Evolutionary conservation across 2,113 vertebrate species (phyloP).

Genomic region (Poicephalus meyeri): DNA sequence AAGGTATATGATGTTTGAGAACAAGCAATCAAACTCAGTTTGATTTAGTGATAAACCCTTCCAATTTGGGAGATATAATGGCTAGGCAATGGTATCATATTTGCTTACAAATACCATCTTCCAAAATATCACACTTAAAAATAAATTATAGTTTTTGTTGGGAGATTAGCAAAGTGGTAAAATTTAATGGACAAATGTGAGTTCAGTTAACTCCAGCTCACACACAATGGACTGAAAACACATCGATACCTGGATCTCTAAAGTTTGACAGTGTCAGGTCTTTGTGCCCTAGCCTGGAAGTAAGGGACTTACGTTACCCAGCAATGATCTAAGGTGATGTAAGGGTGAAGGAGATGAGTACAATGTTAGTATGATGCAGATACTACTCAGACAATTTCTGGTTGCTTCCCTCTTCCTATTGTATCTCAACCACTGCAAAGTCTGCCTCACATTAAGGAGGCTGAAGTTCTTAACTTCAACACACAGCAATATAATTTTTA

Average conservation of each 20-base stretch:
- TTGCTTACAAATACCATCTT: slow-evolving; percentile 6
- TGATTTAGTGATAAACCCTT: neutral
- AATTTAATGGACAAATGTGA: neutral
- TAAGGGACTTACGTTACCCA: accelerated
- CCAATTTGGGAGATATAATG: neutral
- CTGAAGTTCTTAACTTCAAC: neutral
- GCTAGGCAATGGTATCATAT: neutral
- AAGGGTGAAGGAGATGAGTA: neutral
- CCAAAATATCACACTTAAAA: neutral
- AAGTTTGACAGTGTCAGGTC: neutral
- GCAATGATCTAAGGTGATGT: neutral
- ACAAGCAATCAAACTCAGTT: neutral
- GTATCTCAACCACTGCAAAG: neutral
- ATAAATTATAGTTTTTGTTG: neutral
- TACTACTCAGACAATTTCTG: neutral
- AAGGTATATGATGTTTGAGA: neutral
- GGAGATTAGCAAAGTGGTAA: neutral
- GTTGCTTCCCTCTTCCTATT: neutral
- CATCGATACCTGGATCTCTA: neutral
- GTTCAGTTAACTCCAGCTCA: neutral
- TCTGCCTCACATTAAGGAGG: neutral
- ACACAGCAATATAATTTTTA: neutral
- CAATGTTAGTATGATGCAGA: neutral
- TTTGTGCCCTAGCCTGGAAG: neutral
- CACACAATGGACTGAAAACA: neutral